Conservation (phyloP, 1,140 invertebrate genomes). For the Telenomus remus region DNA sequence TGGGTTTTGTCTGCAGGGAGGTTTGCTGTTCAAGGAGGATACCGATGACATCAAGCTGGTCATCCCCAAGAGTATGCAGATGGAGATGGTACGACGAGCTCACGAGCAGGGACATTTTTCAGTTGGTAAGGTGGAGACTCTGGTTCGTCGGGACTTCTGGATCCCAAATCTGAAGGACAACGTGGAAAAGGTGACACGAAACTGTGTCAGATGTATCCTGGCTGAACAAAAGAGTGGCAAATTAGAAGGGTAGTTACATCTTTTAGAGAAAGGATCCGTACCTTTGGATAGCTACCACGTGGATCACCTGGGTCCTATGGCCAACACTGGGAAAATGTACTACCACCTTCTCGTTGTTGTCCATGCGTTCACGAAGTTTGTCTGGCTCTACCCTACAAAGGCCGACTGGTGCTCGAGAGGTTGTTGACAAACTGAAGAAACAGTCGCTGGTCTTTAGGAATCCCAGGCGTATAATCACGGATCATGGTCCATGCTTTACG, state of each 20-base stretch:
- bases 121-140: neutral
- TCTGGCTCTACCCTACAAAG: neutral
- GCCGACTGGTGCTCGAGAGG: neutral
- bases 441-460: neutral
- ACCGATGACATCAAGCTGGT: neutral
- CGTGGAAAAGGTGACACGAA: neutral
- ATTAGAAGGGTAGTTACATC: neutral
- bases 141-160: neutral
- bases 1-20: too few species aligned
- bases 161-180: neutral
- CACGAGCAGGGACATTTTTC: neutral
- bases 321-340: neutral
- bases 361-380: neutral
- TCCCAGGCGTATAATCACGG: neutral
- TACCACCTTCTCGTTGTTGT: neutral
- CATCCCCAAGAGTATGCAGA: neutral
- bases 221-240: neutral
- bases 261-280: neutral
- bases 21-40: too few species aligned
- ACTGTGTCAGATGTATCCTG: neutral
- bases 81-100: neutral
- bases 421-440: neutral
- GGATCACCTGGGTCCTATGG: neutral
- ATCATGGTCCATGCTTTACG: neutral
- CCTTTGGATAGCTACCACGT: neutral